These are phyloP conservation scores for Oreochromis mossambicus DNA, from an alignment of 2,797 vertebrate genomes.

Conservation along the genomic window DNA sequence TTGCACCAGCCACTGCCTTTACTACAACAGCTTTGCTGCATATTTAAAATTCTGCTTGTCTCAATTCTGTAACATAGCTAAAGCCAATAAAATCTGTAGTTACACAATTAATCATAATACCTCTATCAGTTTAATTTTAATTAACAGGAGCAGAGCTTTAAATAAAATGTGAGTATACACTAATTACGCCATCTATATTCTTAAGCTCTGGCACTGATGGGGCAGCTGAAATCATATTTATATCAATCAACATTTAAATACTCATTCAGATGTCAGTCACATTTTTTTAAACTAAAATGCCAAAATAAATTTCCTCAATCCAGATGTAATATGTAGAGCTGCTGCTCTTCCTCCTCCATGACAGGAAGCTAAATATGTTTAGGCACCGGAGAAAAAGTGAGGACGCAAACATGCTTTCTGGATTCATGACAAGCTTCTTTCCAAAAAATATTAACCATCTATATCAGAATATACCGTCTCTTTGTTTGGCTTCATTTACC, in stretches of 20 bases:
- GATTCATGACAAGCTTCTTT: background rate
- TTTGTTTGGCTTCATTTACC: background rate
- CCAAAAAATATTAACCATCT: background rate
- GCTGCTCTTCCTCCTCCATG: background rate
- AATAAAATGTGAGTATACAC: background rate
- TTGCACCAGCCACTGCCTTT: background rate
- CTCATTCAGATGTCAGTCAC: background rate
- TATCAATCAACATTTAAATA: background rate
- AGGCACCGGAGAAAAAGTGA: background rate
- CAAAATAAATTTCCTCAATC: accelerated
- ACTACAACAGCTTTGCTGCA: background rate
- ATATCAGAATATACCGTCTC: background rate
- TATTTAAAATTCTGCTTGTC: background rate
- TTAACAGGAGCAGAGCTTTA: background rate
- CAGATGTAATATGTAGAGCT: background rate
- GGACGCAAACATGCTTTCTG: background rate
- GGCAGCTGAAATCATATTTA: background rate
- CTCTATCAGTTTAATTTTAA: background rate
- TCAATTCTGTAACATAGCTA: background rate
- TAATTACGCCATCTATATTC: background rate
- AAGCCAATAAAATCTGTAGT: background rate
- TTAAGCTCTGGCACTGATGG: background rate
- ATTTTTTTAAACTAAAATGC: background rate
- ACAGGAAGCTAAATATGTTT: background rate
- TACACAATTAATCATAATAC: background rate